These are phyloP conservation scores for Orgyia antiqua DNA, from an alignment of 2,888 invertebrate genomes.

Conservation along the genomic window DNA sequence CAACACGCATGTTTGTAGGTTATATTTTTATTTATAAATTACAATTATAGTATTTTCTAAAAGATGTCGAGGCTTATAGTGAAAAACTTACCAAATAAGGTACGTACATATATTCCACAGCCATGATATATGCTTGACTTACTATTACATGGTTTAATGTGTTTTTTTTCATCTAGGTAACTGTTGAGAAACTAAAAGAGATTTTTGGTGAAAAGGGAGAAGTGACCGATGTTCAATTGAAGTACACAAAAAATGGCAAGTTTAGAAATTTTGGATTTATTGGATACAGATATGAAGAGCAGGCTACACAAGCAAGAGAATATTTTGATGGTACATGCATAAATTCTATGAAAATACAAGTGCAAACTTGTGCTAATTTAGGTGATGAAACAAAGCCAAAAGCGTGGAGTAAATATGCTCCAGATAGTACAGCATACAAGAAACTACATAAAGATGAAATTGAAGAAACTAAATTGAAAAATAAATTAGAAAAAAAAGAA, in stretches of 20 bases:
- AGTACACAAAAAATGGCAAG: conserved; percentile 93
- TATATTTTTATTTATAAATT: too few relatives aligned
- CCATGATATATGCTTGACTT: too few relatives aligned
- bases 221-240: conserved; percentile 95
- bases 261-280: conserved; percentile 97
- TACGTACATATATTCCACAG: conserved; percentile 51
- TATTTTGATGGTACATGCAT: conserved; percentile 92
- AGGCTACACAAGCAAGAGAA: conserved; percentile 86
- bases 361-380: conserved; percentile 84
- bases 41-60: too few relatives aligned
- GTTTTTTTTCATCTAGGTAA: conserved; percentile 80
- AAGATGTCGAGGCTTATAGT: conserved; percentile 92
- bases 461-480: conserved; percentile 34
- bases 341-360: conserved; percentile 88
- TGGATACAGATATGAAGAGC: conserved; percentile 89
- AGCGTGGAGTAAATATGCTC: conserved; percentile 95
- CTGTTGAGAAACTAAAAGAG: conserved; percentile 85
- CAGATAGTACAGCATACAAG: conserved; percentile 84
- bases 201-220: conserved; percentile 88
- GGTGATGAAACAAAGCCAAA: conserved; percentile 87
- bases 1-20: too few relatives aligned
- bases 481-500: conserved; percentile 45
- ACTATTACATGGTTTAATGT: background rate
- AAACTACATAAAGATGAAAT: conserved; percentile 62
- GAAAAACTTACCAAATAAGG: conserved; percentile 93